Evolutionary conservation across 2,113 vertebrate genomes (phyloP).

Genomic region (Helogale parvula): DNA sequence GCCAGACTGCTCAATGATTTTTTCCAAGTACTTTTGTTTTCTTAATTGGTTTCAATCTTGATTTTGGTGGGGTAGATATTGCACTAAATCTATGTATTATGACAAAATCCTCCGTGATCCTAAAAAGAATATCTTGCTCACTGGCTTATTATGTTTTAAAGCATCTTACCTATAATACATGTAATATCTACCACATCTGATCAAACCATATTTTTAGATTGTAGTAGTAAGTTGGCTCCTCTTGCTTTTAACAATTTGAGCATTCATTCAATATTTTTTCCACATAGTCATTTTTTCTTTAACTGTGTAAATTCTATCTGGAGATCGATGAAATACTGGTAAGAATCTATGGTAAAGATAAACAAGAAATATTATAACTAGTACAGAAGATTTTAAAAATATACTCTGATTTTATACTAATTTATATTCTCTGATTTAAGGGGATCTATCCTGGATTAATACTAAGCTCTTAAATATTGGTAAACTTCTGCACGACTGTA

Average conservation of each 20-base stretch:
- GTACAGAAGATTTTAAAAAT: background rate
- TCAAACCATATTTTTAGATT: background rate
- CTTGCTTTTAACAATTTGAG: background rate
- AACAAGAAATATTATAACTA: background rate
- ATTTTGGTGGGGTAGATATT: background rate
- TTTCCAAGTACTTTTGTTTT: background rate
- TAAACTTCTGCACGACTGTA: background rate
- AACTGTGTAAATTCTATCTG: background rate
- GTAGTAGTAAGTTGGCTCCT: background rate
- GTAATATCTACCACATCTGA: background rate
- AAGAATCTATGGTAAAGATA: constrained; percentile 4
- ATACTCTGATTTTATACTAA: background rate
- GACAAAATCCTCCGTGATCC: background rate
- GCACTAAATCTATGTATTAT: background rate
- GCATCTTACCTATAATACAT: background rate
- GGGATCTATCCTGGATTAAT: background rate
- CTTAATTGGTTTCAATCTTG: background rate
- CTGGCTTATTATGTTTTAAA: background rate
- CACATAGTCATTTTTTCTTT: background rate
- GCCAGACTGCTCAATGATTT: background rate
- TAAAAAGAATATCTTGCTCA: background rate
- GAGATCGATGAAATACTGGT: background rate
- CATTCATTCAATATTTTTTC: constrained; percentile 3
- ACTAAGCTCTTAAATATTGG: background rate
- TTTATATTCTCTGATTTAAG: background rate